Base-by-base conservation (phyloP, 2,113 vertebrate species). In the Bos indicus region DNA sequence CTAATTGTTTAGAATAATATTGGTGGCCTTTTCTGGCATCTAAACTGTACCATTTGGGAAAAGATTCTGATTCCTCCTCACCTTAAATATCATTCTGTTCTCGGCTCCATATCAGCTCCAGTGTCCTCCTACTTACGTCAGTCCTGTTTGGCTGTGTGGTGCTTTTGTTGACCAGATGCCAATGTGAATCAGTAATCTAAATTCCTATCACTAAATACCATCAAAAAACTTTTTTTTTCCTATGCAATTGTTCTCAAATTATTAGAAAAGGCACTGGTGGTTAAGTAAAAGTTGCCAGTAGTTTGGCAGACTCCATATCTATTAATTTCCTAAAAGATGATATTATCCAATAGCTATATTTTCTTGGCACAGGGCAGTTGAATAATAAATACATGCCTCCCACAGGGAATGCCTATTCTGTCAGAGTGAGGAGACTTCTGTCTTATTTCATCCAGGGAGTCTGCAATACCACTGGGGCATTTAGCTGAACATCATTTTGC, bases 131-230 rank as follows among this genome's bases (percentile, higher is more conserved):
- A n/a, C 54, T 46, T 77, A 40, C 17, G 21, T 60, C 52, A 95
- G 7, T 56, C 30, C 26, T 86, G 7, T 48, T 80, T 86, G 48
- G 4, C 59, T 92, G 5, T 33, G 9, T 40, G 11, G 21, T 52
- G 33, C 15, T 62, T 62, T 33, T 62, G 60, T 62, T 62, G 48
- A 52, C 40, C 95, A 93, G 94, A 91, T 60, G 91, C 71, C 92
- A 96, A 19, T 28, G 30, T 88, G 97, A 97, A 96, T 90, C 23
- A 51, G 80, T 59, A 52, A 93, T 84, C 30, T 82, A 94, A 91
- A 88, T 95, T 94, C 81, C 74, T 84, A 16, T 95, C 46, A 33
- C 56, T 93, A 51, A 89, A 48, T 77, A 30, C 62, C 54, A 57
- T 97, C 62, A 25, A 81, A n/a, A 23, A 19, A 36, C 5, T 12